Conservation (phyloP, 2,888 invertebrate species). For the Drosophila fulvimacula region DNA sequence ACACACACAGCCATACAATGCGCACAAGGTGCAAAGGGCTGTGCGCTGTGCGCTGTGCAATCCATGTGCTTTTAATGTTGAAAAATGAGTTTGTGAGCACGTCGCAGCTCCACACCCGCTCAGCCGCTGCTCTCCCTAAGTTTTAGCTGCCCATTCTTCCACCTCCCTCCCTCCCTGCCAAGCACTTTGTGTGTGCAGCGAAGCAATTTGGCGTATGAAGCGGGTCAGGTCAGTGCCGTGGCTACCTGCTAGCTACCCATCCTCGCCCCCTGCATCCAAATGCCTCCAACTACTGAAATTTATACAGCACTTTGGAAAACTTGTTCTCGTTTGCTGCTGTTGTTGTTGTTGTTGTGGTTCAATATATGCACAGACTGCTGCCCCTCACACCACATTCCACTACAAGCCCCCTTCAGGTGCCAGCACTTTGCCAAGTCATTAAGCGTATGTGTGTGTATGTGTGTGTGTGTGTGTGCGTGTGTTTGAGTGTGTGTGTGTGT, state of each 20-base stretch:
- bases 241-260: background rate
- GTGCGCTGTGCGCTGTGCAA: conserved; percentile 69
- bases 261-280: background rate
- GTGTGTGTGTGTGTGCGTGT: conserved; percentile 26
- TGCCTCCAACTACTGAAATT: conserved; percentile 41
- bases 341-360: conserved; percentile 60
- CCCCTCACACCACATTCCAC: background rate
- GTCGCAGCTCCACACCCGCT: conserved; percentile 49
- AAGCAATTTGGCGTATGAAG: conserved; percentile 78
- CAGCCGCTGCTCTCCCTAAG: no score
- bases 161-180: background rate
- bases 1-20: conserved; percentile 40
- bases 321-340: conserved; percentile 21
- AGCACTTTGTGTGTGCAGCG: conserved; percentile 68
- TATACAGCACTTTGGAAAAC: conserved; percentile 67
- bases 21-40: conserved; percentile 68
- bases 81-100: conserved; percentile 73
- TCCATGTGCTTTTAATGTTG: conserved; percentile 76
- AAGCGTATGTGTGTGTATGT: conserved; percentile 39
- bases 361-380: conserved; percentile 57
- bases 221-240: conserved; percentile 71
- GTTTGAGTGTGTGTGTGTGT: conserved; percentile 18
- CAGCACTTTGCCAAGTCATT: conserved; percentile 69
- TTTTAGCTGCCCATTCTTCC: background rate
- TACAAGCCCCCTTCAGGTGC: background rate